Percentiles rank a stretch among this genome's conserved stretches.
These are phyloP conservation scores for Syngnathus scovelli DNA, from an alignment of 2,113 vertebrate species.

Conservation along the genomic window DNA sequence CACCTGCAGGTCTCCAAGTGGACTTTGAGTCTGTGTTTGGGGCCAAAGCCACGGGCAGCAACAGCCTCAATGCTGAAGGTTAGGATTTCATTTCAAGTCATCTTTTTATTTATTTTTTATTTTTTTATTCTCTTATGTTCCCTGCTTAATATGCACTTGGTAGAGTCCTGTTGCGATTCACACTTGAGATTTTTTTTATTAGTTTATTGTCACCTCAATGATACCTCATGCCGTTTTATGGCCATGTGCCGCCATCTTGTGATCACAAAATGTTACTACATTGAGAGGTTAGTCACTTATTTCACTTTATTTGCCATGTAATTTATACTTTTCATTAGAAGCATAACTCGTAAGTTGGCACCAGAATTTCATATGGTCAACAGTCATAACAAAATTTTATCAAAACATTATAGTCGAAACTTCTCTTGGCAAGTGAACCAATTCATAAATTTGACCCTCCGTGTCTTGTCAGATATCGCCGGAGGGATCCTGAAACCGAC, in stretches of 20 bases:
- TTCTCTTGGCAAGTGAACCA: not conserved
- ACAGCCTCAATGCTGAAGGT: conserved; percentile 85
- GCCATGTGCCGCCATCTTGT: not conserved
- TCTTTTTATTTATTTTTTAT: no score
- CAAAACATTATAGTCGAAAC: not conserved
- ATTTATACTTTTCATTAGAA: not conserved
- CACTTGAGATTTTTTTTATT: not conserved
- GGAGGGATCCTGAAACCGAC: conserved; percentile 95
- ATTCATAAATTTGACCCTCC: not conserved
- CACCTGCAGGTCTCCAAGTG: conserved; percentile 87
- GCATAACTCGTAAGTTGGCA: not conserved
- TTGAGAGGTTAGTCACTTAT: not conserved
- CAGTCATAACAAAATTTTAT: not conserved
- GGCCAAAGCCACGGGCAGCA: conserved; percentile 78
- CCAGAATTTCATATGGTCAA: not conserved
- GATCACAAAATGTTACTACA: not conserved
- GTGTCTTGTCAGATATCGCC: conserved; percentile 70
- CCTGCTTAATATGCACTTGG: no score
- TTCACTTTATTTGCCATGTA: not conserved
- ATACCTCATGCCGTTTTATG: not conserved
- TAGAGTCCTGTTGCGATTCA: not conserved
- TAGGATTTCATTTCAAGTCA: conserved; percentile 43
- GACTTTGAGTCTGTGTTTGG: conserved; percentile 99
- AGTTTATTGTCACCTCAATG: no score
- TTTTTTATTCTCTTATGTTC: no score